Conservation (phyloP, 2,888 invertebrate genomes). For the Teleogryllus oceanicus region DNA sequence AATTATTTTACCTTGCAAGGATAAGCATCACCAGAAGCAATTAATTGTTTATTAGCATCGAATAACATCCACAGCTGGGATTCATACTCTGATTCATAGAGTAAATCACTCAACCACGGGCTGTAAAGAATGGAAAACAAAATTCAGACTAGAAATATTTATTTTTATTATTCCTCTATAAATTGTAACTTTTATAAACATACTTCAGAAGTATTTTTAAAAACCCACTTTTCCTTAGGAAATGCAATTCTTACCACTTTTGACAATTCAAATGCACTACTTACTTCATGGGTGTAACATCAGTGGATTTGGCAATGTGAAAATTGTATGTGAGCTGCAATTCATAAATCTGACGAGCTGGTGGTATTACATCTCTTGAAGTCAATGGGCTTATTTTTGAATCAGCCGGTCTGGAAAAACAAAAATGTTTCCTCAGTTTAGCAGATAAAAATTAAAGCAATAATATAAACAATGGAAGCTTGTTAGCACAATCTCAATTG, state of each 20-base stretch:
- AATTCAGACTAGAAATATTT: no score
- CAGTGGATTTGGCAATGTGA: conserved; percentile 74
- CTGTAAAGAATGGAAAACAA: conserved; percentile 42
- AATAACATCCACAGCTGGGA: conserved; percentile 96
- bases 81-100: conserved; percentile 96
- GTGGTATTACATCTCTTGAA: conserved; percentile 79
- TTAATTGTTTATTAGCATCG: conserved; percentile 81
- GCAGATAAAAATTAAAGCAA: no score
- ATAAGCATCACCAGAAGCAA: conserved; percentile 86
- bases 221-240: no score
- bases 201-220: no score
- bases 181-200: no score
- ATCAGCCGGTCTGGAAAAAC: conserved; percentile 68
- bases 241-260: no score
- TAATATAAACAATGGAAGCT: no score
- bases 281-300: conserved; percentile 68
- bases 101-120: conserved; percentile 74
- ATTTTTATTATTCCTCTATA: no score
- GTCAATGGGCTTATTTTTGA: conserved; percentile 75
- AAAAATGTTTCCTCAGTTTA: conserved; percentile 20
- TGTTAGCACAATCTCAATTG: neutral
- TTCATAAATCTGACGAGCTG: conserved; percentile 86
- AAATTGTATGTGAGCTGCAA: conserved; percentile 83
- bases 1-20: conserved; percentile 63
- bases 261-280: neutral